phyloP scores from a whole-genome alignment of 1,140 invertebrate species.

The Drosophila pruinosa region DNA sequence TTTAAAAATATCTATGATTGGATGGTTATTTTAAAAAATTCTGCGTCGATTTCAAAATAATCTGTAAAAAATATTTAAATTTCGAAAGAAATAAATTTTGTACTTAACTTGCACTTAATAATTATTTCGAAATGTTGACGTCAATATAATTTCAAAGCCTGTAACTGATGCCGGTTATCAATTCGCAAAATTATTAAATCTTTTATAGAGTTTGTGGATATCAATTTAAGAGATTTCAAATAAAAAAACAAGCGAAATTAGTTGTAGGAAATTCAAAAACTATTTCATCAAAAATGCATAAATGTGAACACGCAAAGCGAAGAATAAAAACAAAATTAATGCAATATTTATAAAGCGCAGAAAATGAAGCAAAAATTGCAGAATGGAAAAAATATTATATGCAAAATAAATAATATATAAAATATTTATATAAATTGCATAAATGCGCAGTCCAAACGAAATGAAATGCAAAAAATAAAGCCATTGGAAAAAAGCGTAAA shows the following conservation, averaged over 20 bases:
- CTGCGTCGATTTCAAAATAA: no score
- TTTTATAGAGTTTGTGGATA: constrained; percentile 35
- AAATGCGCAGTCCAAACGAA: constrained; percentile 58
- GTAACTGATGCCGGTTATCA: no score
- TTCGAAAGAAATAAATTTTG: no score
- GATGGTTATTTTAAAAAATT: no score
- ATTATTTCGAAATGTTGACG: no score
- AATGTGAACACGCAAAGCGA: constrained; percentile 53
- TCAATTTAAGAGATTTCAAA: constrained; percentile 12
- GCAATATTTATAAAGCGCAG: constrained; percentile 71
- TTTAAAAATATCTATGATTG: no score
- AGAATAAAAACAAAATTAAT: constrained; percentile 68
- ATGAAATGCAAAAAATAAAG: no score
- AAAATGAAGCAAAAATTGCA: constrained; percentile 40
- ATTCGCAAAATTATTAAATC: constrained; percentile 65
- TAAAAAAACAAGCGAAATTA: constrained; percentile 57
- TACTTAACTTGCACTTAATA: no score
- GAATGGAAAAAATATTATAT: constrained; percentile 54
- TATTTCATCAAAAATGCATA: constrained; percentile 79
- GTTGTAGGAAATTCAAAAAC: constrained; percentile 69
- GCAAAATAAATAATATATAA: constrained; percentile 79
- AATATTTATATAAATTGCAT: constrained; percentile 81
- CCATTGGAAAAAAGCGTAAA: constrained; percentile 53
- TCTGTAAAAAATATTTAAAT: no score
- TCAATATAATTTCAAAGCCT: no score